phyloP scores from a whole-genome alignment of 2,113 vertebrate species.

The Ptilorrhoa leucosticta region DNA sequence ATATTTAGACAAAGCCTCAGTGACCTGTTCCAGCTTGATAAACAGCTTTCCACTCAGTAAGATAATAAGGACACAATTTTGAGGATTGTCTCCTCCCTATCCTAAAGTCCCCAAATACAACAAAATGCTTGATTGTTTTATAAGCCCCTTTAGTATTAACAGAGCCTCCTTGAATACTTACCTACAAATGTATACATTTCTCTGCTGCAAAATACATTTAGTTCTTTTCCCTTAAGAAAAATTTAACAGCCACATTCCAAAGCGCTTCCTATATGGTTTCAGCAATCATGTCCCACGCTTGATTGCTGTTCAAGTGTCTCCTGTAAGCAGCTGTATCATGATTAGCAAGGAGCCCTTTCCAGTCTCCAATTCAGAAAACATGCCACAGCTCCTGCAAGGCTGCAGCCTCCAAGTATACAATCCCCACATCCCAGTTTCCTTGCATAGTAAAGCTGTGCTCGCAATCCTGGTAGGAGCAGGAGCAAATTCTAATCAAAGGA shows the following conservation, averaged over 20 bases:
- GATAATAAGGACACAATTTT: neutral
- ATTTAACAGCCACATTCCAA: neutral
- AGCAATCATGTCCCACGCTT: neutral
- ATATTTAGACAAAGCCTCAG: neutral
- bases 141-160: neutral
- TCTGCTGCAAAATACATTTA: neutral
- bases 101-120: neutral
- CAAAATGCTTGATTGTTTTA: neutral
- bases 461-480: neutral
- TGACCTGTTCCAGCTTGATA: neutral
- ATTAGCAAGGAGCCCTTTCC: neutral
- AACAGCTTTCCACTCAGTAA: neutral
- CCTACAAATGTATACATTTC: neutral
- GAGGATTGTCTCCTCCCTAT: neutral
- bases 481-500: neutral
- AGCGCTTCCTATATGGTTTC: neutral
- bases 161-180: neutral
- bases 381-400: neutral
- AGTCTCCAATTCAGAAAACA: neutral
- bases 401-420: neutral
- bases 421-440: neutral
- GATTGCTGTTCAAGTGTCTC: neutral
- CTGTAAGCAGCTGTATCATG: neutral
- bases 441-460: neutral
- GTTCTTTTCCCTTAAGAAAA: neutral